These are phyloP conservation scores for Iguana delicatissima DNA, from an alignment of 2,797 vertebrate genomes.

Conservation along the genomic window DNA sequence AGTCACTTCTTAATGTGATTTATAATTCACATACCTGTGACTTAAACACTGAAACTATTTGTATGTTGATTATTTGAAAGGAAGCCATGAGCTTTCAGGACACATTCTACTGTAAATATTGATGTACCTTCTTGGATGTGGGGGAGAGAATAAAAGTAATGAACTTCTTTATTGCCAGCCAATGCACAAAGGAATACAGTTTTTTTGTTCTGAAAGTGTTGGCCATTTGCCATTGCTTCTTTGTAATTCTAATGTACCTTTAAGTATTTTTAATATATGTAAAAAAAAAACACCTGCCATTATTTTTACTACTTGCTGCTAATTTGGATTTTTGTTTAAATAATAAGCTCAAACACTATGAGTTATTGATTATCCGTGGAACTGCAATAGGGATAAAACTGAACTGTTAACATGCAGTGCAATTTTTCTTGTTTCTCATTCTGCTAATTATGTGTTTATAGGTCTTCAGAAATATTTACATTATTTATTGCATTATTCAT, in stretches of 20 bases:
- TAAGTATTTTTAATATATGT: not conserved
- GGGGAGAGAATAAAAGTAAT: conserved; percentile 19
- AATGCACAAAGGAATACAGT: not conserved
- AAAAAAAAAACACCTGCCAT: not conserved
- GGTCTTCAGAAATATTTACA: conserved; percentile 31
- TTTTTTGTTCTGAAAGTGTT: not conserved
- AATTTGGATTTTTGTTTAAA: conserved; percentile 26
- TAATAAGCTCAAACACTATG: conserved; percentile 24
- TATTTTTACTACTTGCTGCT: not conserved
- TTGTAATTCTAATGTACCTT: not conserved
- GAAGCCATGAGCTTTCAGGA: conserved; percentile 7
- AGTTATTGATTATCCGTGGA: conserved; percentile 17
- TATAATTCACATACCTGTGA: not conserved
- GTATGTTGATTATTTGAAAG: not conserved
- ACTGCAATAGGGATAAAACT: not conserved
- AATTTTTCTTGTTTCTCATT: conserved; percentile 12
- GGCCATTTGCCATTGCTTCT: not conserved
- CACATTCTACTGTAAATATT: not conserved
- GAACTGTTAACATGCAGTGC: conserved; percentile 8
- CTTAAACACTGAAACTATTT: not conserved
- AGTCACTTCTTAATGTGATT: not conserved
- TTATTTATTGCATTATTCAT: not conserved
- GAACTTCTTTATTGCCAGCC: not conserved
- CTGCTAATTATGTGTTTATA: not conserved
- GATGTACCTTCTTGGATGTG: not conserved